A percentile compares a stretch with the other conserved stretches of the same genome.
These are phyloP conservation scores for Thalassophryne amazonica DNA, from an alignment of 2,797 vertebrate genomes.

Conservation along the genomic window DNA sequence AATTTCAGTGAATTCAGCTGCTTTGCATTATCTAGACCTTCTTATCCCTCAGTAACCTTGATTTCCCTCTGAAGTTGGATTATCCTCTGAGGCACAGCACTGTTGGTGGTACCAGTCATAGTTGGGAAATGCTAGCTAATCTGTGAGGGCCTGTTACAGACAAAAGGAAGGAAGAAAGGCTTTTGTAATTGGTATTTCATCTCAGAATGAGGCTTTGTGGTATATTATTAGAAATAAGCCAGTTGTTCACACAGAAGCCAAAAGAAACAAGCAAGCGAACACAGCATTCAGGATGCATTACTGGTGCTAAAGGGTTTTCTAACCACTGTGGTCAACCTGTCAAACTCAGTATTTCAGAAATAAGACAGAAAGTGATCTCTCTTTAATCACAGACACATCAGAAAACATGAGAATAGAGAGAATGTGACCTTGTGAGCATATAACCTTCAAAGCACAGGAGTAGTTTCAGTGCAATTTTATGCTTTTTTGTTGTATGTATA, in stretches of 20 bases:
- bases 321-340: background rate
- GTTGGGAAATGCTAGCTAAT: slow-evolving; percentile 25
- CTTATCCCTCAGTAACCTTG: slow-evolving; percentile 22
- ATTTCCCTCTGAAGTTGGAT: slow-evolving; percentile 34
- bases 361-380: too few relatives aligned
- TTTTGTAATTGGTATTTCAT: slow-evolving; percentile 37
- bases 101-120: slow-evolving; percentile 25
- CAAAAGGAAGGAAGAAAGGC: slow-evolving; percentile 23
- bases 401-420: too few relatives aligned
- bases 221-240: slow-evolving; percentile 34
- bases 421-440: too few relatives aligned
- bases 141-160: slow-evolving; percentile 20
- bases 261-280: slow-evolving; percentile 4
- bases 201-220: slow-evolving; percentile 10
- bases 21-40: slow-evolving; percentile 21
- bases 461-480: too few relatives aligned
- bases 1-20: background rate
- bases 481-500: too few relatives aligned
- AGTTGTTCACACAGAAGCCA: background rate
- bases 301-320: slow-evolving; percentile 1
- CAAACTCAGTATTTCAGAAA: too few relatives aligned
- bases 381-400: too few relatives aligned
- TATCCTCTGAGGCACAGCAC: slow-evolving; percentile 17
- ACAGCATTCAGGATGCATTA: background rate
- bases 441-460: too few relatives aligned